Evolutionary conservation across 2,888 invertebrate genomes (phyloP).

Genomic region (Thysanoteuthis rhombus): DNA sequence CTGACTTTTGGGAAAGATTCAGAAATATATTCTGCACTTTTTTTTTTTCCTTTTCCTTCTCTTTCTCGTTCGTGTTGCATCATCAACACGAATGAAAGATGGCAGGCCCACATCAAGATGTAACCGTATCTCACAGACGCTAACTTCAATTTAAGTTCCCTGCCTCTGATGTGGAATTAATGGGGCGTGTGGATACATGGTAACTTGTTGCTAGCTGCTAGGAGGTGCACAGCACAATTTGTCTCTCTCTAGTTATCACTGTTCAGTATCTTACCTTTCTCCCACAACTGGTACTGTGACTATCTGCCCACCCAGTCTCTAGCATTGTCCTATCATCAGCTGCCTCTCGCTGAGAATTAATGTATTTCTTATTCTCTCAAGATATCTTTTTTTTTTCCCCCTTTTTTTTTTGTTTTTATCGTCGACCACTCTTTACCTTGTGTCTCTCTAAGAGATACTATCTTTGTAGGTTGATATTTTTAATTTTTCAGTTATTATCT

Average conservation of each 20-base stretch:
- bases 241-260: not conserved
- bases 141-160: constrained; percentile 12
- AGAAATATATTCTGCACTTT: not conserved
- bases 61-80: not conserved
- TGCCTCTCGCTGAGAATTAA: not conserved
- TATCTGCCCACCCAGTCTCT: not conserved
- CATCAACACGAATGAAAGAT: not conserved
- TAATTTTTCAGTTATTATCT: not conserved
- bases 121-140: not conserved
- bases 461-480: not conserved
- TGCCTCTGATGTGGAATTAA: constrained; percentile 12
- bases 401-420: not conserved
- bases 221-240: not conserved
- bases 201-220: constrained; percentile 12
- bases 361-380: not conserved
- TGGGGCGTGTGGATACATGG: not conserved
- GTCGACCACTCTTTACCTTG: not conserved
- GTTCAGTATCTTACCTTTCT: not conserved
- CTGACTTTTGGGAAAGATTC: not conserved
- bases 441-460: not conserved
- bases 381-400: not conserved
- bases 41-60: not conserved
- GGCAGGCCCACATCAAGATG: not conserved
- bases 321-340: not conserved
- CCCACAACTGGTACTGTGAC: not conserved